Evolutionary conservation across 2,797 vertebrate species (phyloP), one percentile per base, ranked within the genome.

Genomic region (Ctenosaura bakeri): DNA sequence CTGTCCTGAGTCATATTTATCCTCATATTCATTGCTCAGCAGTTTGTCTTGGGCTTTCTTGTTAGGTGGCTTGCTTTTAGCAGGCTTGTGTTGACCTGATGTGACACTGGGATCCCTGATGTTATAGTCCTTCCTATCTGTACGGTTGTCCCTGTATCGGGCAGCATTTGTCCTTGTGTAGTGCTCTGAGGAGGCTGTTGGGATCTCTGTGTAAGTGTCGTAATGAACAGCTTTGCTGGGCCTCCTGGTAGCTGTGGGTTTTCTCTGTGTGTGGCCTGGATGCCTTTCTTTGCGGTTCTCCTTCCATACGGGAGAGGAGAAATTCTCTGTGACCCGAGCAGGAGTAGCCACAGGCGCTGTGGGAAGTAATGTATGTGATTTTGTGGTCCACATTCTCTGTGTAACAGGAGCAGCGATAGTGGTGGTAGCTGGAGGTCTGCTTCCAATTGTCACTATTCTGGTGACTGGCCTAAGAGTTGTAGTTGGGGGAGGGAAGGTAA

Each of bases 21-120:
- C 98, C 93, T 99, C 98, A 0, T 99, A 98, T 89, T 98, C 98
- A 46, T 98, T 99, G 62, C 95, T 98, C 69, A 98, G 92, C 94
- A 98, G 97, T 96, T 98, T 97, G n/a, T 95, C 94, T 86, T 97
- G 97, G 0, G 92, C 95, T 94, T 98, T 99, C 96, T 97, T 99
- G 96, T 97, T 98, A 83, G 96, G 91, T 26, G 96, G 91, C 88
- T 98, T 99, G 88, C 90, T 92, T 96, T 98, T 99, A 22, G 95
- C 83, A 22, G 97, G 97, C 94, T 98, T 99, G 29, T 97, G 98
- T 73, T 97, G 97, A 13, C 95, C 94, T 0, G 98, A 97, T 3
- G 96, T 95, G 83, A 97, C 83, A 4, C 93, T 93, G 4, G 96
- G 88, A 59, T 98, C 97, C 88, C 96, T 97, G n/a, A 94, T 97